A percentile compares a stretch with the other conserved stretches of the same genome.
Conservation (phyloP, 2,113 vertebrate species). For the Tricholaema leucomelas region DNA sequence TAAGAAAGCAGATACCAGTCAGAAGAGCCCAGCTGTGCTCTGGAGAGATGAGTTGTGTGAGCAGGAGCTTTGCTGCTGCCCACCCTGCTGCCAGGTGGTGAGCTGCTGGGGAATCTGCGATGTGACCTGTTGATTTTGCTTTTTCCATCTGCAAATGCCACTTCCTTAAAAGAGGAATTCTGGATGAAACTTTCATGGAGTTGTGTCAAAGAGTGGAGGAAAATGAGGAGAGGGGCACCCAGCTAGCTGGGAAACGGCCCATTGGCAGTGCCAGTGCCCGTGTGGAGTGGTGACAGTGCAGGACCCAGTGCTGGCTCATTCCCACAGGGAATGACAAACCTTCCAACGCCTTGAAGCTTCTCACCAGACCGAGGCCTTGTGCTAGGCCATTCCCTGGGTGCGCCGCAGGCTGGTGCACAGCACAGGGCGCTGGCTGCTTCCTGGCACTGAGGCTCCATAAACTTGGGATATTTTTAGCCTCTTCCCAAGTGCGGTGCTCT, state of each 20-base stretch:
- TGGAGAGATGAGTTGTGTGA: neutral
- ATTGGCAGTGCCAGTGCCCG: neutral
- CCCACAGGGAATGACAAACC: neutral
- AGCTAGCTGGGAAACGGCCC: neutral
- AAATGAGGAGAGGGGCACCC: neutral
- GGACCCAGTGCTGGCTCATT: neutral
- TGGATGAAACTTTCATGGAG: neutral
- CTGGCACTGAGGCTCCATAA: neutral
- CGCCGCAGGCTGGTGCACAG: neutral
- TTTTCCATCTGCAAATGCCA: neutral
- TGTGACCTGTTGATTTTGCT: accelerated
- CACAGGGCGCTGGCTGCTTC: neutral
- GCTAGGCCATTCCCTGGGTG: neutral
- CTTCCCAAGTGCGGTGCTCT: neutral
- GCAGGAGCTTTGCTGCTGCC: neutral
- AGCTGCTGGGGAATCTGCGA: neutral
- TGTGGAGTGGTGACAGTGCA: accelerated
- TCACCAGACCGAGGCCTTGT: neutral
- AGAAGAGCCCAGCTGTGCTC: neutral
- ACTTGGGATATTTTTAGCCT: constrained; percentile 37
- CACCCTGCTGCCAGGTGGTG: neutral
- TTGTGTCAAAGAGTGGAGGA: neutral
- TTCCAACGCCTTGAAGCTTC: neutral
- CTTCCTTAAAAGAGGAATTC: neutral
- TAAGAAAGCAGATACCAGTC: neutral